phyloP scores from a whole-genome alignment of 2,797 vertebrate species.

The Luscinia luscinia region DNA sequence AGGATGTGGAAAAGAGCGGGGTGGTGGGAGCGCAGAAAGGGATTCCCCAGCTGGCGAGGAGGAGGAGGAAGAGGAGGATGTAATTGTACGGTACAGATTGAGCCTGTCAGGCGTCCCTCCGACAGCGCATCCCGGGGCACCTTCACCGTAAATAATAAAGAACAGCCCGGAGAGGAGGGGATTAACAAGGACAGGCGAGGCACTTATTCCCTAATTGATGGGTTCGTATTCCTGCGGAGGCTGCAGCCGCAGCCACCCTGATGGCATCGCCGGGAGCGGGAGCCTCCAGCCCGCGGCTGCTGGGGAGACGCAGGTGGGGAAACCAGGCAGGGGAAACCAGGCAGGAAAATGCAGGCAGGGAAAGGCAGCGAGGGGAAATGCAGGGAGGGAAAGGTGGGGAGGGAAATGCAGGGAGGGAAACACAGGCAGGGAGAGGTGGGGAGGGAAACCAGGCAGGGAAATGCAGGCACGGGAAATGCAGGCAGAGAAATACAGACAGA shows the following conservation, averaged over 20 bases:
- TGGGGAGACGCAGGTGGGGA: neutral
- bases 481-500: neutral
- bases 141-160: constrained; percentile 29
- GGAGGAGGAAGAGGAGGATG: neutral
- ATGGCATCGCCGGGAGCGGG: neutral
- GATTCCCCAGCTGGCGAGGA: constrained; percentile 45
- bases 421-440: rapidly evolving
- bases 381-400: rapidly evolving
- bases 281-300: neutral
- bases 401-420: neutral
- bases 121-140: constrained; percentile 7
- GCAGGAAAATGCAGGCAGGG: neutral
- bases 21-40: neutral
- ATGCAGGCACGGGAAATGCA: neutral
- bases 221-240: constrained; percentile 8
- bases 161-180: constrained; percentile 36
- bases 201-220: constrained; percentile 38
- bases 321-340: rapidly evolving
- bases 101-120: constrained; percentile 9
- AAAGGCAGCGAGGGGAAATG: no score
- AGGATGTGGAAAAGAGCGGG: neutral
- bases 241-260: neutral
- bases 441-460: no score
- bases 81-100: neutral
- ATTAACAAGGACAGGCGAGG: constrained; percentile 34